These are phyloP conservation scores for Morone saxatilis DNA, from an alignment of 2,113 vertebrate genomes.

Conservation along the genomic window DNA sequence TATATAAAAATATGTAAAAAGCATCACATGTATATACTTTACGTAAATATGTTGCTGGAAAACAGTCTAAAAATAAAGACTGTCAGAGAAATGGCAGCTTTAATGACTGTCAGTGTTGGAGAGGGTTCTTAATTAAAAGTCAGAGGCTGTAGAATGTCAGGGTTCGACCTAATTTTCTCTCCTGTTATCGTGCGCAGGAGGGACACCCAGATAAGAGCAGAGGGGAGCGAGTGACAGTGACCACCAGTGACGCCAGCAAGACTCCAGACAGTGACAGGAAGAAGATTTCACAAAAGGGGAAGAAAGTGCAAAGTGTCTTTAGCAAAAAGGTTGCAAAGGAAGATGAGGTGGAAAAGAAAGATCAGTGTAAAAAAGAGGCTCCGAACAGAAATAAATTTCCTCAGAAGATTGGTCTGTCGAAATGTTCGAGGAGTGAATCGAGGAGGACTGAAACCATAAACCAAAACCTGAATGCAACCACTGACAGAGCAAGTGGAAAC, in stretches of 20 bases:
- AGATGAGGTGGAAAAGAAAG: constrained; percentile 65
- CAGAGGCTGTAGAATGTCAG: constrained; percentile 55
- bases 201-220: constrained; percentile 85
- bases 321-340: constrained; percentile 60
- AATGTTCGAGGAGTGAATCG: constrained; percentile 72
- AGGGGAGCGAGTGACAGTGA: constrained; percentile 83
- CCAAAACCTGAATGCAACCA: constrained; percentile 53
- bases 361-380: constrained; percentile 41
- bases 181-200: constrained; percentile 74
- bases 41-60: constrained; percentile 4
- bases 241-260: constrained; percentile 83
- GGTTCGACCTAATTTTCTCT: constrained; percentile 58
- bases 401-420: constrained; percentile 64
- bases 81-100: constrained; percentile 52
- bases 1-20: constrained; percentile 6
- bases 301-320: constrained; percentile 25
- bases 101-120: constrained; percentile 39
- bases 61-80: constrained; percentile 56
- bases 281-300: constrained; percentile 55
- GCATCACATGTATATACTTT: constrained; percentile 12
- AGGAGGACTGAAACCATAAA: constrained; percentile 46
- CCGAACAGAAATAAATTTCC: constrained; percentile 51
- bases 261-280: constrained; percentile 82
- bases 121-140: constrained; percentile 60
- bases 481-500: constrained; percentile 85